These are phyloP conservation scores for Hydractinia echinata DNA, from an alignment of 30 jellyfish, hydroid and myxozoan genomes.

Conservation along the genomic window DNA sequence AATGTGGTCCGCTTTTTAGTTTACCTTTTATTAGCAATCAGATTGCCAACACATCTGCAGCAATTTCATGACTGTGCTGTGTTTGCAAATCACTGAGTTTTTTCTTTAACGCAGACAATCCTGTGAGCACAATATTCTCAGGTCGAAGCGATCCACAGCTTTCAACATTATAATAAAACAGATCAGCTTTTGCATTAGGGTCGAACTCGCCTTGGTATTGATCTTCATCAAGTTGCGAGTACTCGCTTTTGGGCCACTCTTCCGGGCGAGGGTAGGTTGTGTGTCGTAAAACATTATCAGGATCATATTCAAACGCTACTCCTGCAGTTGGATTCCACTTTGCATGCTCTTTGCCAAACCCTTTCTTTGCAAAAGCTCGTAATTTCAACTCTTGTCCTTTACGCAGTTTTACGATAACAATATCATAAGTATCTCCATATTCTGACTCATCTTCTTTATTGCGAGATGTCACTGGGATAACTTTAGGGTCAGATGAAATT, in stretches of 20 bases:
- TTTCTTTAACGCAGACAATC: slow-evolving; percentile 71
- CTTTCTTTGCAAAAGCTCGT: slow-evolving; percentile 94
- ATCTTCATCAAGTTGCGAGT: slow-evolving; percentile 77
- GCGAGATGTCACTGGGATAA: slow-evolving; percentile 92
- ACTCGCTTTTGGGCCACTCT: slow-evolving; percentile 98
- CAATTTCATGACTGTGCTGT: slow-evolving; percentile 93
- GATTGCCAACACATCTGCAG: slow-evolving; percentile 96
- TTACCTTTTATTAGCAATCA: background rate
- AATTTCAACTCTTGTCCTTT: slow-evolving; percentile 92
- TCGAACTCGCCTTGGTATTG: slow-evolving; percentile 86
- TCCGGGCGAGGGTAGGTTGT: slow-evolving; percentile 96
- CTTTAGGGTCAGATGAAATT: slow-evolving; percentile 83
- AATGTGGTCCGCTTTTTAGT: too few relatives aligned
- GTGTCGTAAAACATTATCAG: slow-evolving; percentile 90
- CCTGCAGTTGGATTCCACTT: slow-evolving; percentile 99
- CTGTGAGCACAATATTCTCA: slow-evolving; percentile 70
- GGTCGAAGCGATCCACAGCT: slow-evolving; percentile 88
- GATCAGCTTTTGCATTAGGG: slow-evolving; percentile 82
- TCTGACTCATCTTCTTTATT: slow-evolving; percentile 77
- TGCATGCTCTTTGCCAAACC: slow-evolving; percentile 97
- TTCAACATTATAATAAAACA: slow-evolving; percentile 75
- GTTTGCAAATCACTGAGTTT: slow-evolving; percentile 84
- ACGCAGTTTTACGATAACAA: slow-evolving; percentile 75
- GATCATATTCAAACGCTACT: slow-evolving; percentile 95
- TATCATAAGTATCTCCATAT: slow-evolving; percentile 75